phyloP scores from a whole-genome alignment of 1,140 invertebrate genomes.

The Drosophila busckii region DNA sequence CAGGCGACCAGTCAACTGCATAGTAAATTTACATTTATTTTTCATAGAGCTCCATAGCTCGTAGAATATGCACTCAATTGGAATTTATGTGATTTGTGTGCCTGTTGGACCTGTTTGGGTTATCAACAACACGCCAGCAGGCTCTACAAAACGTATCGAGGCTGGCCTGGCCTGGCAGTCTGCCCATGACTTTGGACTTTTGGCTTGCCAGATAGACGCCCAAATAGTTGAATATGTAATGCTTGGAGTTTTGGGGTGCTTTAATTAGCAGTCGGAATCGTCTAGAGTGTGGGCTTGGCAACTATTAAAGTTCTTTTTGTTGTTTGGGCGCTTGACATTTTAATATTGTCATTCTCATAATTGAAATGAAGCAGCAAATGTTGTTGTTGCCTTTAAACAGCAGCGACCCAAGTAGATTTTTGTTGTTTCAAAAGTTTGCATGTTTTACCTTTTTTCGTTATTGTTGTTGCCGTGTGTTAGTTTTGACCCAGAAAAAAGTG shows the following conservation, averaged over 20 bases:
- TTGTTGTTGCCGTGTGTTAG: constrained; percentile 52
- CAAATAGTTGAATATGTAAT: neutral
- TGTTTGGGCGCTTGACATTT: constrained; percentile 40
- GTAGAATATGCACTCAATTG: constrained; percentile 77
- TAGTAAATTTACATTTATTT: constrained; percentile 74
- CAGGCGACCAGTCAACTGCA: constrained; percentile 39
- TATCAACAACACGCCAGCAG: constrained; percentile 70
- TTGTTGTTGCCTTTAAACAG: constrained; percentile 21
- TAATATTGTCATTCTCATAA: constrained; percentile 71
- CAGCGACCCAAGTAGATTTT: constrained; percentile 44
- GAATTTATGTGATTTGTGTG: constrained; percentile 78
- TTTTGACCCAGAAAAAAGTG: constrained; percentile 61
- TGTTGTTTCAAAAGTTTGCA: constrained; percentile 20
- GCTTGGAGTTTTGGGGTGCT: constrained; percentile 41
- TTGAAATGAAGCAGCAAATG: constrained; percentile 55
- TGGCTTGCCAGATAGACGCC: constrained; percentile 36
- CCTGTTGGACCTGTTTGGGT: constrained; percentile 72
- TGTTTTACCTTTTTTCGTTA: neutral
- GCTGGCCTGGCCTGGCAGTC: constrained; percentile 4
- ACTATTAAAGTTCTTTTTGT: constrained; percentile 44
- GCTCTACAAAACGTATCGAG: neutral
- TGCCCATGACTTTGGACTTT: constrained; percentile 65
- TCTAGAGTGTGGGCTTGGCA: constrained; percentile 10
- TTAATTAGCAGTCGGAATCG: constrained; percentile 51
- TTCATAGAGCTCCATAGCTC: constrained; percentile 41